These are phyloP conservation scores for Harpegnathos saltator DNA, from an alignment of 1,140 invertebrate species.

Conservation along the genomic window DNA sequence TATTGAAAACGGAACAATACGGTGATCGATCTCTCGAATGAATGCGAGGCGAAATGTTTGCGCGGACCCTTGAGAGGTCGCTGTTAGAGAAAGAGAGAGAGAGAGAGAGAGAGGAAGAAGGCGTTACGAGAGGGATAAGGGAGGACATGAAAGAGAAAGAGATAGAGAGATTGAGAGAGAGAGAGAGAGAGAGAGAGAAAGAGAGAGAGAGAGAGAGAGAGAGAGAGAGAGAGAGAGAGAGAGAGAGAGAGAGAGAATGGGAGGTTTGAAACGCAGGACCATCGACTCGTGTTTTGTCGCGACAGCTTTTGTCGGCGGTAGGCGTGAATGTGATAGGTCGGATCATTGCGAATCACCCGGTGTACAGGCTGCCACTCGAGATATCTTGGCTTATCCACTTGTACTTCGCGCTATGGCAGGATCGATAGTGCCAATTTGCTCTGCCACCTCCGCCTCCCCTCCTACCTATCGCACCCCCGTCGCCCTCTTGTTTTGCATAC, in stretches of 20 bases:
- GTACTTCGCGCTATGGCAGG: slow-evolving; percentile 51
- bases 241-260: not conserved
- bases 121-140: too few relatives aligned
- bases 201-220: not conserved
- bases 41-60: slow-evolving; percentile 41
- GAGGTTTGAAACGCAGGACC: slow-evolving; percentile 40
- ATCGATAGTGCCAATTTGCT: slow-evolving; percentile 56
- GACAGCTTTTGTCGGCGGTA: slow-evolving; percentile 51
- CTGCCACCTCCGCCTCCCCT: not conserved
- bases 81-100: slow-evolving; percentile 1
- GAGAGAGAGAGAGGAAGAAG: too few relatives aligned
- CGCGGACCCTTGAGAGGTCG: slow-evolving; percentile 21
- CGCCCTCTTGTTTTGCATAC: slow-evolving; percentile 41
- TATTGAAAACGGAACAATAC: slow-evolving; percentile 43
- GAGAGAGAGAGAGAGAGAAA: not conserved
- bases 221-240: not conserved
- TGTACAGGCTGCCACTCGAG: slow-evolving; percentile 55
- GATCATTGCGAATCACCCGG: slow-evolving; percentile 53
- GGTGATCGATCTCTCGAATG: slow-evolving; percentile 35
- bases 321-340: slow-evolving; percentile 55
- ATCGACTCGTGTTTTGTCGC: slow-evolving; percentile 50
- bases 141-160: not conserved
- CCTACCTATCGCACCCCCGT: too few relatives aligned
- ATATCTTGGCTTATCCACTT: slow-evolving; percentile 61
- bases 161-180: not conserved